Conservation (phyloP, 1,140 invertebrate species). For the Anastatus disparis region DNA sequence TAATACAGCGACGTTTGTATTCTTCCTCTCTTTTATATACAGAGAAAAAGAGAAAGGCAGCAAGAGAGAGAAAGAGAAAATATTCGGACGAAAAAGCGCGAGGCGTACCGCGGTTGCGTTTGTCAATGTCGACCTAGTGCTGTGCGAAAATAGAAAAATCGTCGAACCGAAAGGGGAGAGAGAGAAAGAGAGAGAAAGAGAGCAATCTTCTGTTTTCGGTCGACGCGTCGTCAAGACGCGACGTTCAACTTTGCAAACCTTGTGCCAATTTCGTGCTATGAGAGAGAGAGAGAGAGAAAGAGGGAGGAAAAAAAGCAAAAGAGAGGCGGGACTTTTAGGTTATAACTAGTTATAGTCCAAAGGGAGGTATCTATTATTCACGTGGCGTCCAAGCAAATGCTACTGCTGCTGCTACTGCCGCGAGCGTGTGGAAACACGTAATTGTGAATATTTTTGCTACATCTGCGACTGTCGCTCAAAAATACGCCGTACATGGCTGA, state of each 20-base stretch:
- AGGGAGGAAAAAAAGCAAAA: background rate
- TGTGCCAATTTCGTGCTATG: slow-evolving; percentile 59
- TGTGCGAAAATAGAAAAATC: slow-evolving; percentile 44
- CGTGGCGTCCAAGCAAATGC: slow-evolving; percentile 49
- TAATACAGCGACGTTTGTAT: too few species aligned
- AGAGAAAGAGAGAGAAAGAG: background rate
- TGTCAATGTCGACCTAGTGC: slow-evolving; percentile 31
- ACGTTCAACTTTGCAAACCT: slow-evolving; percentile 51
- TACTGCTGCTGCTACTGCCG: too few species aligned
- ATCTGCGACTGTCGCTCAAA: slow-evolving; percentile 64
- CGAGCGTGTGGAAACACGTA: slow-evolving; percentile 49
- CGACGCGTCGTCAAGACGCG: slow-evolving; percentile 17
- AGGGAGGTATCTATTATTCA: slow-evolving; percentile 61
- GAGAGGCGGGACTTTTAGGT: slow-evolving; percentile 27
- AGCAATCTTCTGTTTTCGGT: slow-evolving; percentile 27
- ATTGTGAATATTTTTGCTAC: slow-evolving; percentile 66
- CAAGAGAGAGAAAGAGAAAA: too few species aligned
- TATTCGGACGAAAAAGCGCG: background rate
- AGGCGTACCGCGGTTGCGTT: background rate
- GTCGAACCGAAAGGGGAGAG: background rate
- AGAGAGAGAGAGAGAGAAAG: background rate
- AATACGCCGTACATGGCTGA: slow-evolving; percentile 54
- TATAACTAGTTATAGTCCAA: slow-evolving; percentile 53
- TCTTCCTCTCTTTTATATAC: too few species aligned
- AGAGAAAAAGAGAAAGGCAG: too few species aligned